Conservation (phyloP, 2,888 invertebrate species). For the Eulithis testata region DNA sequence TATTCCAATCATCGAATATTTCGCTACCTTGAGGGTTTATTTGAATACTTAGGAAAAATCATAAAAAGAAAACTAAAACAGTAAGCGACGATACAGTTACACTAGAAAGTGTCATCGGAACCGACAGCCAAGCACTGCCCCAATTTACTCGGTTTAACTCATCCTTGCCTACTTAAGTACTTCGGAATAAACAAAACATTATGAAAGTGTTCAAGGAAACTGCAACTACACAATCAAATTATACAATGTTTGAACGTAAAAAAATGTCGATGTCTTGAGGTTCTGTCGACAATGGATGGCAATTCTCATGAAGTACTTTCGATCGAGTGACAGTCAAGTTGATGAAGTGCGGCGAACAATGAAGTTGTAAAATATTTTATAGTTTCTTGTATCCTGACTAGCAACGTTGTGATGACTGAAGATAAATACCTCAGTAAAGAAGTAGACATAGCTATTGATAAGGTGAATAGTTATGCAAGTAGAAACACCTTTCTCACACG, state of each 20-base stretch:
- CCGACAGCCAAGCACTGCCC: conserved; percentile 13
- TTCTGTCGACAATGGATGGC: conserved; percentile 50
- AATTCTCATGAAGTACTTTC: conserved; percentile 46
- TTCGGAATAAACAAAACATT: conserved; percentile 27
- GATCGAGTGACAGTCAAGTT: conserved; percentile 31
- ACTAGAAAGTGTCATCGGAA: conserved; percentile 19
- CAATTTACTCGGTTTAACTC: neutral
- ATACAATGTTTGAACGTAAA: conserved; percentile 43
- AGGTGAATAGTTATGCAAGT: too few relatives aligned
- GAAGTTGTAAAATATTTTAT: conserved; percentile 51
- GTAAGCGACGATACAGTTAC: conserved; percentile 16
- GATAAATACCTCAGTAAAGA: conserved; percentile 3
- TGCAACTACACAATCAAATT: conserved; percentile 47
- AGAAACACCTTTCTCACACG: too few relatives aligned
- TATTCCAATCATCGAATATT: conserved; percentile 3
- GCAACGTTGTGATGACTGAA: conserved; percentile 13
- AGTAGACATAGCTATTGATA: too few relatives aligned
- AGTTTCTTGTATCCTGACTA: conserved; percentile 42
- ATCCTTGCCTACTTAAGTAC: neutral
- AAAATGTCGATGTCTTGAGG: conserved; percentile 43
- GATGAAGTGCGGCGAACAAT: conserved; percentile 46
- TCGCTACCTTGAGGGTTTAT: neutral
- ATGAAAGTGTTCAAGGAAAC: conserved; percentile 48
- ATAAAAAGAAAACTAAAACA: conserved; percentile 2
- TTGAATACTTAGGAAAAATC: neutral